These are phyloP conservation scores for Drosophila biarmipes DNA, from an alignment of 1,140 invertebrate genomes.

Conservation along the genomic window DNA sequence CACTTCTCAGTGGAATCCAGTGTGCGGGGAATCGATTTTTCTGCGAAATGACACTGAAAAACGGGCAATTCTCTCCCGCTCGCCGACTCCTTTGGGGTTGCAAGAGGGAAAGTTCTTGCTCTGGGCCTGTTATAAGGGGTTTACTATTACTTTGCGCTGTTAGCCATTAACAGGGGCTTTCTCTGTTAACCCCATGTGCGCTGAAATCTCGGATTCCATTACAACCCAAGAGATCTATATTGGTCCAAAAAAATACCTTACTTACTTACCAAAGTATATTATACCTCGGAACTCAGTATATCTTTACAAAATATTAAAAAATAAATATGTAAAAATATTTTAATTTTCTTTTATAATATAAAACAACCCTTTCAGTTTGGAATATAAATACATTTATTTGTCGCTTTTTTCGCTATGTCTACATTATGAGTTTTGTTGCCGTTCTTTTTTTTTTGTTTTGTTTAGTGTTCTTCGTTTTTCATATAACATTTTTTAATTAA, in stretches of 20 bases:
- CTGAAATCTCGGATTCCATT: background rate
- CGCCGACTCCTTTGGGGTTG: slow-evolving; percentile 54
- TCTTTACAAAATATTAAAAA: too few relatives aligned
- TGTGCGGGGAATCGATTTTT: slow-evolving; percentile 76
- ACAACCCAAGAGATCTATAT: too few relatives aligned
- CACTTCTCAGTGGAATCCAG: slow-evolving; percentile 19
- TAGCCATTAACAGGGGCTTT: slow-evolving; percentile 5
- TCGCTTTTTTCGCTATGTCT: slow-evolving; percentile 73
- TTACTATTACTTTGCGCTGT: slow-evolving; percentile 17
- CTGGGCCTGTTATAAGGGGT: slow-evolving; percentile 8
- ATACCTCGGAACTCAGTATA: too few relatives aligned
- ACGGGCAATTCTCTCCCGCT: slow-evolving; percentile 67
- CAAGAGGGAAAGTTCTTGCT: slow-evolving; percentile 39
- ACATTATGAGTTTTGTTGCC: slow-evolving; percentile 71
- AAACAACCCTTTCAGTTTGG: slow-evolving; percentile 34
- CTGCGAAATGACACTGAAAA: slow-evolving; percentile 77
- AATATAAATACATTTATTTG: slow-evolving; percentile 84
- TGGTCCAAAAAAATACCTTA: too few relatives aligned
- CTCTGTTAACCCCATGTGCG: slow-evolving; percentile 8
- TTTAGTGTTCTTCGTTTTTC: slow-evolving; percentile 50
- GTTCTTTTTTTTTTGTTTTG: slow-evolving; percentile 28
- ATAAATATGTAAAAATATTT: background rate
- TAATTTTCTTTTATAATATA: background rate
- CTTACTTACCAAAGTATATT: background rate
- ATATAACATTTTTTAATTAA: slow-evolving; percentile 80